Base-by-base conservation (phyloP, 2,888 invertebrate genomes). In the Sinhomidia bicolor region DNA sequence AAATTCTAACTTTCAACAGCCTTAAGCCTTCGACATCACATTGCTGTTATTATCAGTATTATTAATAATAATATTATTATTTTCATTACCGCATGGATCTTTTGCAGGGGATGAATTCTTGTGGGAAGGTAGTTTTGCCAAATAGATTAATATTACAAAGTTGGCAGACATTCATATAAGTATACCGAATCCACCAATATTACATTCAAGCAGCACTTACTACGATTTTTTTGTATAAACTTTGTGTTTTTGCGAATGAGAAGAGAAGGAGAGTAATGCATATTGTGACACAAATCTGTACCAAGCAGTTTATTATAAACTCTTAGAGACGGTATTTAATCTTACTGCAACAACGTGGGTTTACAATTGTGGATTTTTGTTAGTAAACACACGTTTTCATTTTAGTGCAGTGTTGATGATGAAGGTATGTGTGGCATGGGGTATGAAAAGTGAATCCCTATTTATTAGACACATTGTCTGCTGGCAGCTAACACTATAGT, bases 231-330 rank as follows among this genome's bases (percentile, higher is more conserved):
- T 44, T 23, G 14, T 71, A 44, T 23, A 7, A 44, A 44, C 12
- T 10, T 26, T 62, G 26, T 78, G 65, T 44, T 23, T 81, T 76
- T 51, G 54, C 54, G 76, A 87, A 76, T 82, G 65, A 82, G 65
- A 87, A 41, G 85, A 79, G 79, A 86, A 82, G 76, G 74, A 81
- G 81, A 81, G 87, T 82, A 87, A 82, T 82, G 87, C 65, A 62
- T 65, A 82, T 23, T 62, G 76, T 87, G 87, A 87, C 82, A 87
- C 87, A 87, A 62, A 87, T 87, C 62, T 80, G 51, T 29, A 41
- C 62, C 20, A 74, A 65, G 54, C 62, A 29, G 44, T 80, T 82
- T 76, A 87, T 17, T 29, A 54, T 3, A 54, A n/a, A 47, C n/a
- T 44, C 10, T 60, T 41, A 3, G 0, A 41, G 20, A 86, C 23